phyloP scores from a whole-genome alignment of 2,113 vertebrate species.

The Charadrius vociferus region DNA sequence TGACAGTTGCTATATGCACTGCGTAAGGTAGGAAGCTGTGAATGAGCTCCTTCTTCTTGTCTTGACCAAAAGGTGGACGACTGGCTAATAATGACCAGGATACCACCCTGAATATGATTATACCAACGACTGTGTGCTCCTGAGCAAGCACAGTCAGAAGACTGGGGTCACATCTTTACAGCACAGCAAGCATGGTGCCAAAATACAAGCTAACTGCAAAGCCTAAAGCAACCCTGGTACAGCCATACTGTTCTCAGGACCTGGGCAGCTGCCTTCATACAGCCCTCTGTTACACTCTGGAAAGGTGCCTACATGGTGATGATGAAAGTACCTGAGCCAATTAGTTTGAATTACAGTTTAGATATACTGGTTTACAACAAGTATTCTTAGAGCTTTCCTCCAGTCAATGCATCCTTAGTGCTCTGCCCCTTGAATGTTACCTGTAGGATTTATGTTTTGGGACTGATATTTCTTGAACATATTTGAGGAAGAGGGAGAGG shows the following conservation, averaged over 20 bases:
- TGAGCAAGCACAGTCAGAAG: neutral
- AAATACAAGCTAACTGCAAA: neutral
- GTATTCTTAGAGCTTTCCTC: neutral
- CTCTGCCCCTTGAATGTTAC: neutral
- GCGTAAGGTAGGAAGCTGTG: neutral
- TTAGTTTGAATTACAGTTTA: neutral
- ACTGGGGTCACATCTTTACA: neutral
- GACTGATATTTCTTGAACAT: neutral
- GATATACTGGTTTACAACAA: neutral
- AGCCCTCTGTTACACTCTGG: neutral
- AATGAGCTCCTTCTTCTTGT: neutral
- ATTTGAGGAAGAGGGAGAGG: neutral
- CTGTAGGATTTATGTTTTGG: neutral
- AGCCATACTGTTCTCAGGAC: neutral
- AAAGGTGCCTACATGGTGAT: neutral
- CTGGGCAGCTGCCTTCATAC: accelerated
- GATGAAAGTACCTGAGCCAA: neutral
- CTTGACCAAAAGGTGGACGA: neutral
- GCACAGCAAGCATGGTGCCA: neutral
- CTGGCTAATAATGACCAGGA: neutral
- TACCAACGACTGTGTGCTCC: neutral
- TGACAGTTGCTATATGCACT: accelerated
- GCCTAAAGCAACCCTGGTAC: neutral
- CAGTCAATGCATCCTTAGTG: neutral
- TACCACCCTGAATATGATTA: neutral